Base-by-base conservation (phyloP, 2,113 vertebrate genomes). In the Dipodomys ordii region DNA sequence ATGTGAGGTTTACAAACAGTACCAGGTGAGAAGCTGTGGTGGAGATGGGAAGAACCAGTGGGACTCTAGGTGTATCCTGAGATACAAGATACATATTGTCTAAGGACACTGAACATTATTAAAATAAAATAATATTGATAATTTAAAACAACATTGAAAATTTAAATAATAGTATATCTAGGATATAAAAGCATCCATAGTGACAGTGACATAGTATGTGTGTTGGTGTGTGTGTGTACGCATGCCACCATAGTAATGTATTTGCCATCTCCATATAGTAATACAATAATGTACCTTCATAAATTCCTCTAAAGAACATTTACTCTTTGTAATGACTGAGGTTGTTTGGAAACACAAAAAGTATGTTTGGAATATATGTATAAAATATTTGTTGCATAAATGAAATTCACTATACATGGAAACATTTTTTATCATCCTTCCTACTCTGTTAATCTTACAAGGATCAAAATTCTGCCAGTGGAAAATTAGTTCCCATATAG, bases 391-490 rank as follows among this genome's bases (percentile, higher is more conserved):
- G 12, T 87, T 83, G 12, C 23, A 25, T 84, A 64, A 39, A 11
- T 81, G 77, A 93, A 93, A 89, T 13, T 53, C 49, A 53, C 49
- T 53, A 53, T 53, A 53, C 12, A 53, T 53, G 32, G 39, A 49
- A 93, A 18, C 30, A 76, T 39, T 86, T 89, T n/a, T 79, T 88
- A n/a, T 60, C 46, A 44, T 44, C 39, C 53, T 69, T 49, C 19
- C 62, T 89, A 27, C 57, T 83, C 62, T 79, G 22, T 76, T 85
- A 30, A 35, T 88, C 76, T 49, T 44, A 46, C 49, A 83, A n/a
- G 80, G 60, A 76, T 88, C 32, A n/a, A 10, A 80, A 80, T 76
- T 84, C 27, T 93, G 53, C 28, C 82, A 90, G 46, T 49, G 23
- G 79, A 86, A 90, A 85, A 85, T 82, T 67, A 79, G 46, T 62